Evolutionary conservation across 2,888 invertebrate genomes (phyloP).

Genomic region (Pammene aurita): DNA sequence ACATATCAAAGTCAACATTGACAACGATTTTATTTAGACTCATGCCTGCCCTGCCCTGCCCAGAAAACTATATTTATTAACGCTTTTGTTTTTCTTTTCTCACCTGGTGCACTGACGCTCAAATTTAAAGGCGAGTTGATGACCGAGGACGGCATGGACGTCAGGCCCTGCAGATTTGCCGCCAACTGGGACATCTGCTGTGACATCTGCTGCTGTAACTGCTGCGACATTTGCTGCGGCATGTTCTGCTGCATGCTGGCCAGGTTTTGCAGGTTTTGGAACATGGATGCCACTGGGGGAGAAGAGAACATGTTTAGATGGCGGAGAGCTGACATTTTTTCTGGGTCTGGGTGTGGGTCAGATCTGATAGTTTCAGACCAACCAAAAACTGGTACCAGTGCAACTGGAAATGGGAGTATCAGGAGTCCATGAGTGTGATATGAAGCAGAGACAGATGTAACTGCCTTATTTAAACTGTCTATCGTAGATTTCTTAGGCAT

Average conservation of each 20-base stretch:
- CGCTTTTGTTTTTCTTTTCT: too few species aligned
- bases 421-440: too few species aligned
- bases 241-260: slow-evolving; percentile 82
- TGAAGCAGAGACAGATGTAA: too few species aligned
- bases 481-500: too few species aligned
- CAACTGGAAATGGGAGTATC: too few species aligned
- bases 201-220: slow-evolving; percentile 84
- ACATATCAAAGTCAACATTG: too few species aligned
- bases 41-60: too few species aligned
- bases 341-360: not conserved
- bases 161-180: slow-evolving; percentile 90
- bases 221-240: slow-evolving; percentile 71
- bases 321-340: not conserved
- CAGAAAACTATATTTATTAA: too few species aligned
- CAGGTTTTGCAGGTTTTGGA: slow-evolving; percentile 82
- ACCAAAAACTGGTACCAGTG: too few species aligned
- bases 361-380: too few species aligned
- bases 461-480: too few species aligned
- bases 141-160: slow-evolving; percentile 88
- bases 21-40: too few species aligned
- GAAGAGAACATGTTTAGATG: slow-evolving; percentile 34
- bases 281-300: slow-evolving; percentile 87
- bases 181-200: slow-evolving; percentile 81
- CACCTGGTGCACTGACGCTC: slow-evolving; percentile 87
- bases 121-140: slow-evolving; percentile 93